Evolutionary conservation across 2,113 vertebrate species (phyloP).

Genomic region (Candoia aspera): DNA sequence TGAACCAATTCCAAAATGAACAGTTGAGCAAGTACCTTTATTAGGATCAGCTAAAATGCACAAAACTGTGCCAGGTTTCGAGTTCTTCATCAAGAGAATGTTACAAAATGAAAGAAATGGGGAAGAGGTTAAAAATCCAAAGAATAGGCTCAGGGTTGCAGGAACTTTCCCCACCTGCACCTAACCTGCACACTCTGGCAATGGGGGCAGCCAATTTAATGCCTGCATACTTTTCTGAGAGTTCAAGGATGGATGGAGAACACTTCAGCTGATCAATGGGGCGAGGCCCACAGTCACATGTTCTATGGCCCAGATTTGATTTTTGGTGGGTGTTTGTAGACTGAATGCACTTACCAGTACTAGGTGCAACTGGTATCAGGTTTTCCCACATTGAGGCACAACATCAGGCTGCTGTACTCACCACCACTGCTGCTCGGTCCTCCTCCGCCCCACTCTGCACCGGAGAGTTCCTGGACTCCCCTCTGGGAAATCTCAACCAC

Average conservation of each 20-base stretch:
- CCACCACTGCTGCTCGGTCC: background rate
- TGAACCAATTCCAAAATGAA: background rate
- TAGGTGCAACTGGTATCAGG: background rate
- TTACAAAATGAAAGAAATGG: background rate
- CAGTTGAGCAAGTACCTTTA: background rate
- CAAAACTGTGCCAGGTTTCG: background rate
- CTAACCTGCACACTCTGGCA: background rate
- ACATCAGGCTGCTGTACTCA: background rate
- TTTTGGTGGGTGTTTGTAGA: background rate
- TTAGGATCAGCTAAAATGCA: background rate
- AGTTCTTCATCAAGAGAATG: background rate
- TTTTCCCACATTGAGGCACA: background rate
- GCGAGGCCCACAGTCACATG: background rate
- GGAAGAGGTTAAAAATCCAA: background rate
- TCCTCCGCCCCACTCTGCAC: constrained; percentile 40
- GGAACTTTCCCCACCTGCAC: background rate
- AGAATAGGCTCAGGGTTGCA: background rate
- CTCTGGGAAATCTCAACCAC: constrained; percentile 77
- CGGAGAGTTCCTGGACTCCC: constrained; percentile 39
- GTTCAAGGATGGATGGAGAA: background rate
- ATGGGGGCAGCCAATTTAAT: background rate
- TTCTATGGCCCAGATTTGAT: background rate
- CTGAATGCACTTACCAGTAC: background rate
- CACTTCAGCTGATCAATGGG: background rate
- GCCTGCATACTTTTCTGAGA: background rate